Percentiles rank a stretch among this genome's conserved stretches.
Evolutionary conservation across 2,797 vertebrate genomes (phyloP).

Genomic region (Graptemys geographica): DNA sequence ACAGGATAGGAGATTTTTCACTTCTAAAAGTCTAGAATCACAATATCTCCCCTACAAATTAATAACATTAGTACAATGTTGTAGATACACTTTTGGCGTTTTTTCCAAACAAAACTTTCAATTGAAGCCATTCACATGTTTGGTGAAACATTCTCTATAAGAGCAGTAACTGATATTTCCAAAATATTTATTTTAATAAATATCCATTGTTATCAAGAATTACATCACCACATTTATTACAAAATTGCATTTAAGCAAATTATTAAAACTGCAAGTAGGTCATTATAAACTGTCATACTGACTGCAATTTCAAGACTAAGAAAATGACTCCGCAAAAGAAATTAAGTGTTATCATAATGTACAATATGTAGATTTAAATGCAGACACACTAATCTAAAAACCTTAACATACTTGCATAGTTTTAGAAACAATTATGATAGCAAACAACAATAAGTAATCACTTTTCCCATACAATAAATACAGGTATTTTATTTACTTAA

Average conservation of each 20-base stretch:
- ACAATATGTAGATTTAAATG: background rate
- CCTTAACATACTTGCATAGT: background rate
- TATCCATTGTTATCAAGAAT: background rate
- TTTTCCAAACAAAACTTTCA: background rate
- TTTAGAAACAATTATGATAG: background rate
- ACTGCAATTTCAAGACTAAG: background rate
- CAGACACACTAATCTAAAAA: background rate
- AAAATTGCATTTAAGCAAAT: background rate
- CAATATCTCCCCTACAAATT: background rate
- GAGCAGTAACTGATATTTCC: background rate
- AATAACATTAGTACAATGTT: background rate
- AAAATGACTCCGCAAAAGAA: background rate
- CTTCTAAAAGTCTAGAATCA: background rate
- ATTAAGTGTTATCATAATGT: background rate
- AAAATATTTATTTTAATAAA: background rate
- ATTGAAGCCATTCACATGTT: background rate
- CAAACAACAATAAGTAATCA: background rate
- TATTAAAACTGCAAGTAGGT: background rate
- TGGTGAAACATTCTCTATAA: background rate
- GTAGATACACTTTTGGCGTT: background rate
- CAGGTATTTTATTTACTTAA: background rate
- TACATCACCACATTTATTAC: background rate
- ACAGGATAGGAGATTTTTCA: background rate
- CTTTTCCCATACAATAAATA: background rate
- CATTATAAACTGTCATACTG: fast-evolving